Base-by-base conservation (phyloP, 2,888 invertebrate species). In the Agriotes lineatus region DNA sequence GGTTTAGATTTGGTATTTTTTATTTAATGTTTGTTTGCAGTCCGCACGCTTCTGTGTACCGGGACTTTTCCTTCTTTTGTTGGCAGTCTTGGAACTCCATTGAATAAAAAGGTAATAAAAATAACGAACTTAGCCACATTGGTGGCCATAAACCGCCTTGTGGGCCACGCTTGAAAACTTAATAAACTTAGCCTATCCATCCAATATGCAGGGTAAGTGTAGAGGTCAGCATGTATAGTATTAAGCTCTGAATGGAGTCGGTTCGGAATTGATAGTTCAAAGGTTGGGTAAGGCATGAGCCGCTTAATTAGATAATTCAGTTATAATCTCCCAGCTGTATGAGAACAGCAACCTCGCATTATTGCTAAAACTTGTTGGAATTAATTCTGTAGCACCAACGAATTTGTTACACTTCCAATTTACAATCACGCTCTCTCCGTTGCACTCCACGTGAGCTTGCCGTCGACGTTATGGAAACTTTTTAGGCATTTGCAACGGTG, bases 261-360 rank as follows among this genome's bases (percentile, higher is more conserved):
- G 56, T 45, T 22, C 45, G 22, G 44, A 50, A 64, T 58, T 69
- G 48, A 69, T 69, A 69, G 64, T 60, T 69, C 69, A 60, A 60
- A 69, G 69, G 69, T 69, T 65, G 56, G 54, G 60, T 59, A 64
- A 65, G 56, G 59, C 68, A 69, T 54, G 68, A 64, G 64, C 33
- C 64, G 64, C 64, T 64, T 69, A 69, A 69, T 69, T 69, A 69
- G 64, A 59, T 69, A 69, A 69, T 69, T 64, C 60, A 60, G 69
- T 69, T 69, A 64, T 69, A 64, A 69, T 69, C 69, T 48, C 64
- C 44, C 54, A 54, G 63, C 54, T 57, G 64, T 69, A 68, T 50
- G 19, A 58, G 56, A 60, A 54, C 62, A 63, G 35, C 39, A 42
- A 39, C 68, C 37, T 37, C 37, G 30, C 30, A 63, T 58, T 63